phyloP scores from a whole-genome alignment of 1,140 invertebrate genomes.

The Papilio polytes region DNA sequence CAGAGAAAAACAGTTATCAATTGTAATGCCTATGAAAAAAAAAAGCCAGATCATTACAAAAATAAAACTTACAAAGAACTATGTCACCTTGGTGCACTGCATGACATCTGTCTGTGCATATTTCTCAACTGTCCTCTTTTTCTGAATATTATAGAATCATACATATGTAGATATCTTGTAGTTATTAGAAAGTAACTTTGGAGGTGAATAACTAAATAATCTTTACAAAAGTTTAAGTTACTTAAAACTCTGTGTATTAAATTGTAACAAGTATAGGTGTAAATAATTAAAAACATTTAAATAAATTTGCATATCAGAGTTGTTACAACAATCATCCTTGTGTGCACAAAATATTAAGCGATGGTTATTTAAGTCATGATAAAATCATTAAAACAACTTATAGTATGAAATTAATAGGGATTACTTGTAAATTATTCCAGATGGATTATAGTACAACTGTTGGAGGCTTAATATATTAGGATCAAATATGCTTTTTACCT shows the following conservation, averaged over 20 bases:
- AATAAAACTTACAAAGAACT: neutral
- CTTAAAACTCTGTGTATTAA: neutral
- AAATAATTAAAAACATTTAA: neutral
- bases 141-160: neutral
- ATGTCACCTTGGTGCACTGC: neutral
- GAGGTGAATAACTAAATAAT: neutral
- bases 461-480: too few species aligned
- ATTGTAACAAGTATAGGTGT: neutral
- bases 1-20: neutral
- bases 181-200: neutral
- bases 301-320: neutral
- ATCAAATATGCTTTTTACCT: neutral
- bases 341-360: neutral
- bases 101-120: neutral
- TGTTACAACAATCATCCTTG: neutral
- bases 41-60: neutral
- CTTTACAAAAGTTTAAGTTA: neutral
- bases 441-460: too few species aligned
- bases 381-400: neutral
- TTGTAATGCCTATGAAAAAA: neutral
- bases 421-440: too few species aligned
- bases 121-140: constrained; percentile 1
- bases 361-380: neutral
- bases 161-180: neutral
- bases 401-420: neutral